Percentiles rank a stretch among this genome's conserved stretches.
These are phyloP conservation scores for Anoncus sp. DNA, from an alignment of 2,888 invertebrate species.

Conservation along the genomic window DNA sequence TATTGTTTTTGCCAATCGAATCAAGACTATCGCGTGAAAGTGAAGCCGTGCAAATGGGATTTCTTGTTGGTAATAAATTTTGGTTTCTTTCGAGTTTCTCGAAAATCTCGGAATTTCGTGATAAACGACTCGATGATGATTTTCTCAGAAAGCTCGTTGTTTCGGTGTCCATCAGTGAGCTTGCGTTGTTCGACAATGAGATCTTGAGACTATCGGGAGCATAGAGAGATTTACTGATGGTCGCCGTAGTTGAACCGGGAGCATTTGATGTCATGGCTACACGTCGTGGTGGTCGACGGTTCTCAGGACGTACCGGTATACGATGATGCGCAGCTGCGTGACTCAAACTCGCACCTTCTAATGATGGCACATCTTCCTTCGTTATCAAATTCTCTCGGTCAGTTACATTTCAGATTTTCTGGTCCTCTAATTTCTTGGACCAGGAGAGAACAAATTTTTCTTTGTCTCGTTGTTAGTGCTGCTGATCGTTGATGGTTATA, in stretches of 20 bases:
- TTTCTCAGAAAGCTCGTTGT: slow-evolving; percentile 71
- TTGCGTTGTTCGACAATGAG: slow-evolving; percentile 62
- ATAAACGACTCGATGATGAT: slow-evolving; percentile 78
- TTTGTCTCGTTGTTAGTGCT: too few relatives aligned
- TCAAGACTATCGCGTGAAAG: slow-evolving; percentile 81
- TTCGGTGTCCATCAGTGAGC: slow-evolving; percentile 68
- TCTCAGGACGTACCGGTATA: slow-evolving; percentile 81
- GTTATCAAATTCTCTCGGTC: too few relatives aligned
- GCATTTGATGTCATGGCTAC: slow-evolving; percentile 60
- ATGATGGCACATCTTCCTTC: too few relatives aligned
- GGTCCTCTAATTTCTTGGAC: too few relatives aligned
- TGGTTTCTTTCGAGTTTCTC: slow-evolving; percentile 78
- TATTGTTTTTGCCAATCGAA: slow-evolving; percentile 65
- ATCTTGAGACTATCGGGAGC: slow-evolving; percentile 74
- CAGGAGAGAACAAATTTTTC: too few relatives aligned
- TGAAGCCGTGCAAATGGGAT: slow-evolving; percentile 71
- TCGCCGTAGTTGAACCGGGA: slow-evolving; percentile 69
- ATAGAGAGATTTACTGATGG: slow-evolving; percentile 72
- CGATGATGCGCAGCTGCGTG: slow-evolving; percentile 81
- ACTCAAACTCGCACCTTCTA: slow-evolving; percentile 76
- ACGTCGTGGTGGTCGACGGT: slow-evolving; percentile 79
- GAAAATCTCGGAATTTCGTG: slow-evolving; percentile 78
- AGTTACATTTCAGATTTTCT: too few relatives aligned
- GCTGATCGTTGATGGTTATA: too few relatives aligned
- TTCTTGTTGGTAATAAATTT: slow-evolving; percentile 68